A percentile compares a stretch with the other conserved stretches of the same genome.
Evolutionary conservation across 1,140 invertebrate species (phyloP).

Genomic region (Drosophila lacteicornis): DNA sequence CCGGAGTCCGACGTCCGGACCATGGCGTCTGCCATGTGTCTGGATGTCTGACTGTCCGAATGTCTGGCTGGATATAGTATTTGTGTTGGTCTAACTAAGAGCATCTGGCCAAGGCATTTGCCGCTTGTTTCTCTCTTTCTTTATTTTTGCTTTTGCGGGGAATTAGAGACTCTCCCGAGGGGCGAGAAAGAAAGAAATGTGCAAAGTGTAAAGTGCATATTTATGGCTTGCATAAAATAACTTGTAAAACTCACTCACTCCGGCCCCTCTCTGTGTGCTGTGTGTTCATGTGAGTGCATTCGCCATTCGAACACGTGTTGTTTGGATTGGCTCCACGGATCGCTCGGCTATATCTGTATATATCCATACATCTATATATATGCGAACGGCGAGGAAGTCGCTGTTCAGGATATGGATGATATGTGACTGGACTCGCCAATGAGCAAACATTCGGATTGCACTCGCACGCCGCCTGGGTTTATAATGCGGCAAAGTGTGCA

Average conservation of each 20-base stretch:
- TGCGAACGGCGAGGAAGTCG: constrained; percentile 59
- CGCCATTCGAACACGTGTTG: constrained; percentile 70
- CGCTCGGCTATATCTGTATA: constrained; percentile 31
- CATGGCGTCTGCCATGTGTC: constrained; percentile 45
- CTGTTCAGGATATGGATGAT: constrained; percentile 68
- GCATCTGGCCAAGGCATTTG: constrained; percentile 66
- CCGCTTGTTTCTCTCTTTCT: constrained; percentile 47
- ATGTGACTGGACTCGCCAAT: constrained; percentile 53
- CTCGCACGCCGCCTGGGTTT: constrained; percentile 16
- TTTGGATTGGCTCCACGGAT: constrained; percentile 21
- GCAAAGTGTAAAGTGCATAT: constrained; percentile 83
- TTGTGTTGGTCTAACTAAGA: constrained; percentile 79
- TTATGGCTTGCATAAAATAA: constrained; percentile 83
- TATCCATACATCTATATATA: constrained; percentile 13
- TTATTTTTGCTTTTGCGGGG: constrained; percentile 39
- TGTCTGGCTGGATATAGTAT: constrained; percentile 31
- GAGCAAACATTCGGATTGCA: constrained; percentile 40
- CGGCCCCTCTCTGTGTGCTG: constrained; percentile 29
- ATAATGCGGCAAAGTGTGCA: constrained; percentile 38
- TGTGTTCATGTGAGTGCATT: constrained; percentile 63
- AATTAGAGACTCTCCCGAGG: constrained; percentile 17
- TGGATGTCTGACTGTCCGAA: constrained; percentile 26
- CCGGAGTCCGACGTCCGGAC: constrained; percentile 7
- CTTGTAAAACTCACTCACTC: constrained; percentile 79
- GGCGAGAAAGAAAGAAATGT: constrained; percentile 54